phyloP scores from a whole-genome alignment of 1,140 invertebrate genomes.

The Phymorhynchus buccinoides region DNA sequence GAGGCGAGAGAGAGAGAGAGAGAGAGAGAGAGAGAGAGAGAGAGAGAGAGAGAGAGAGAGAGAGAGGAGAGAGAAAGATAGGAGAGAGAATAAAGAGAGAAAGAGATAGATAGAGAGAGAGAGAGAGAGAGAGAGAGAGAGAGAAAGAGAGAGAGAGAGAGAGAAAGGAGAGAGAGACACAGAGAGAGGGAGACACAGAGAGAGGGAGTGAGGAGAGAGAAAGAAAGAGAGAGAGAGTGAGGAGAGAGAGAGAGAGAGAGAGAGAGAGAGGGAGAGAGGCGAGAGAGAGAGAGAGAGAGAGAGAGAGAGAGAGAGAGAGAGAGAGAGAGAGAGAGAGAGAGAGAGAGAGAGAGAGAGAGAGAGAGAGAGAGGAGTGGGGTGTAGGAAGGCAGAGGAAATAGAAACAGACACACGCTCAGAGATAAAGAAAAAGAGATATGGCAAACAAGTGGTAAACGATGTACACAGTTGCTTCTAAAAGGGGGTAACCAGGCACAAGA shows the following conservation, averaged over 20 bases:
- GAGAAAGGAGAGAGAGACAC: too few species aligned
- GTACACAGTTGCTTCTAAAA: too few species aligned
- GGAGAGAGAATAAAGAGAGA: too few species aligned
- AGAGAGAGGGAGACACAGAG: background rate
- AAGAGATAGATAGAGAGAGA: too few species aligned
- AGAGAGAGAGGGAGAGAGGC: background rate
- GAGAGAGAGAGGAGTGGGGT: conserved; percentile 5
- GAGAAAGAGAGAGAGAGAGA: background rate
- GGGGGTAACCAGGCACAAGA: too few species aligned
- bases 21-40: too few species aligned
- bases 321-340: conserved; percentile 22
- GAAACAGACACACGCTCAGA: too few species aligned
- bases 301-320: background rate
- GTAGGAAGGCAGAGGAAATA: too few species aligned
- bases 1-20: background rate
- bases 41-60: too few species aligned
- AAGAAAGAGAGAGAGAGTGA: background rate
- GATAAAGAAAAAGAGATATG: too few species aligned
- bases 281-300: conserved; percentile 1
- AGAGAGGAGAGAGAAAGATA: background rate
- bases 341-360: conserved; percentile 21
- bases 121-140: conserved; percentile 2
- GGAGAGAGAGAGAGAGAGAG: too few species aligned
- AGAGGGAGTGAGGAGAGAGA: background rate
- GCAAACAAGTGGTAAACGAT: too few species aligned